Evolutionary conservation across 2,888 invertebrate species (phyloP).

Genomic region (Drosophila hamatofila): DNA sequence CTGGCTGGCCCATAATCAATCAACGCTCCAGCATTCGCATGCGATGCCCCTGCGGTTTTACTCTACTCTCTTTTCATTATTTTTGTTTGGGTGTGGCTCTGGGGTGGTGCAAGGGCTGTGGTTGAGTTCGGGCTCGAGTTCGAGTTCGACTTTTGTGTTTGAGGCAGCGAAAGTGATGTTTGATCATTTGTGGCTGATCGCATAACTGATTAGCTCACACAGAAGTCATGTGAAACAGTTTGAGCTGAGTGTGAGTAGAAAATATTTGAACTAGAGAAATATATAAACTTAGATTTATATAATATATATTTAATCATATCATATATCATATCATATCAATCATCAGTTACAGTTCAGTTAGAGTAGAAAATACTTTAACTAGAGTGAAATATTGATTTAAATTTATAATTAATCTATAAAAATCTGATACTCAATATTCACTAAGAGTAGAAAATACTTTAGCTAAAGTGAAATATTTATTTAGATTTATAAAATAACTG

Average conservation of each 20-base stretch:
- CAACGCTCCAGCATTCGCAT: conserved; percentile 47
- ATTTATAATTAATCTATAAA: no score
- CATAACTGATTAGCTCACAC: neutral
- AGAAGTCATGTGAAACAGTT: conserved; percentile 14
- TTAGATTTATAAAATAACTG: neutral
- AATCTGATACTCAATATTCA: no score
- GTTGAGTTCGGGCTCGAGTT: neutral
- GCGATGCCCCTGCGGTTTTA: conserved; percentile 22
- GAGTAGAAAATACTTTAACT: no score
- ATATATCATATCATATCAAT: no score
- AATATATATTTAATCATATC: no score
- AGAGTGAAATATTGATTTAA: no score
- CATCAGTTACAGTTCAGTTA: no score
- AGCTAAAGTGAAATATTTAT: neutral
- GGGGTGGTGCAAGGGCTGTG: conserved; percentile 21
- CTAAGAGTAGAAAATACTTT: neutral
- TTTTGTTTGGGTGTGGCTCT: conserved; percentile 40
- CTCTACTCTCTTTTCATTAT: neutral
- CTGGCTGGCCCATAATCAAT: conserved; percentile 67
- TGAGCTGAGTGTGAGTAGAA: neutral
- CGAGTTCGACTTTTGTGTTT: neutral
- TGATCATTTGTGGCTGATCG: conserved; percentile 3
- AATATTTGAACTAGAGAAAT: no score
- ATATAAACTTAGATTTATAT: neutral
- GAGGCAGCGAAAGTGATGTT: conserved; percentile 47